These are phyloP conservation scores for Cyanistes caeruleus DNA, from an alignment of 2,113 vertebrate species.

Conservation along the genomic window DNA sequence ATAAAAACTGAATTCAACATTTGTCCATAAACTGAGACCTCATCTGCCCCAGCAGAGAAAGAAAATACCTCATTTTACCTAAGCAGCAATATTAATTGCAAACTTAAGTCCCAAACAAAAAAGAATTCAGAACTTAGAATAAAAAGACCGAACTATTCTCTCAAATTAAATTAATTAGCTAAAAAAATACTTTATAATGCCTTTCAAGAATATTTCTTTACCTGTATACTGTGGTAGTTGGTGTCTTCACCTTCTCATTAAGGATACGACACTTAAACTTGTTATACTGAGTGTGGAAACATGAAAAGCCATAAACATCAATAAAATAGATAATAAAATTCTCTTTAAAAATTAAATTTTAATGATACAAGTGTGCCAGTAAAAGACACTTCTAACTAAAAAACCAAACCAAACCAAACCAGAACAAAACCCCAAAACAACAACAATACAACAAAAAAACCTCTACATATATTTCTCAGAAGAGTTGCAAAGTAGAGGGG, in stretches of 20 bases:
- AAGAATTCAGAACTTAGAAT: neutral
- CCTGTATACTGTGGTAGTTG: slow-evolving; percentile 83
- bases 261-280: slow-evolving; percentile 82
- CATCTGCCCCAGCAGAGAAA: neutral
- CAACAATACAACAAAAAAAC: neutral
- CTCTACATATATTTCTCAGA: neutral
- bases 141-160: neutral
- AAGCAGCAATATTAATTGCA: neutral
- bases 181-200: neutral
- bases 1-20: neutral
- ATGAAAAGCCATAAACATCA: neutral
- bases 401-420: neutral
- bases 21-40: neutral
- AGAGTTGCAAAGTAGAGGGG: neutral
- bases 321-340: neutral
- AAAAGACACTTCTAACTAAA: neutral
- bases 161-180: neutral
- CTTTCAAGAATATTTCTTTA: slow-evolving; percentile 11
- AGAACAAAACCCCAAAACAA: neutral
- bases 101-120: neutral
- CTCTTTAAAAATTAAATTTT: neutral
- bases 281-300: slow-evolving; percentile 72
- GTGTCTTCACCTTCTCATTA: slow-evolving; percentile 78
- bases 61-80: neutral
- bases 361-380: neutral